Evolutionary conservation across 2,888 invertebrate genomes (phyloP), one percentile per base, ranked within the genome.

Genomic region (Tipula unca): DNA sequence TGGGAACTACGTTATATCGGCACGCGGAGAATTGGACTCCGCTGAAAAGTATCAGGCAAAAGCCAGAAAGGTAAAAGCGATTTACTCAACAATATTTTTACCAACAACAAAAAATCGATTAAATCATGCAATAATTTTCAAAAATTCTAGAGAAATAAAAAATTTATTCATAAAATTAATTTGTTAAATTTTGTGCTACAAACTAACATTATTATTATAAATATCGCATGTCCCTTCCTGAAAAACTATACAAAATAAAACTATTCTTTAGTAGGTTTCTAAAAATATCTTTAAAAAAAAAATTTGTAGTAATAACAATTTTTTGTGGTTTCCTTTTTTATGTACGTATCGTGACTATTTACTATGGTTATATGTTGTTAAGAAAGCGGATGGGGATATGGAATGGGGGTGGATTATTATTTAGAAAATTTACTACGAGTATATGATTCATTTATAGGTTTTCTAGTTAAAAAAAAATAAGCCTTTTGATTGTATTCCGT

Each of bases 1-100:
- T 88, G 94, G 94, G 88, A 96, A 96, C 91, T 96, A 95, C 92
- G 95, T 97, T 89, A 95, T 94, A 90, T 92, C 93, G 87, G 97
- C 96, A 88, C 95, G 94, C 89, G 93, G 92, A 88, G 94, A 98
- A 91, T 94, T 97, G 88, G 93, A 93, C 90, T 92, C 93, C 90
- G 98, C 98, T 88, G 93, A 94, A 89, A 93, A 94, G 89, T 98
- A 96, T 92, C 95, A 95, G 91, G 94, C 93, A 90, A 97, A 97
- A 92, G 96, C 98, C 88, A 93, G 96, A 92, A 95, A 96, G 96
- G 97, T 97, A 87, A 85, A 54, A 85, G 6, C 4, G 42, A 85
- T 20, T 25, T 20, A 17, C 39, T 32, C 35, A 17, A 84, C n/a
- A 39, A 84, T 29, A 14, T 82, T 82, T 54, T 54, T 69, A 69